Evolutionary conservation across 2,888 invertebrate genomes (phyloP), one percentile per base, ranked within the genome.

Genomic region (Azorinus chamasolen): DNA sequence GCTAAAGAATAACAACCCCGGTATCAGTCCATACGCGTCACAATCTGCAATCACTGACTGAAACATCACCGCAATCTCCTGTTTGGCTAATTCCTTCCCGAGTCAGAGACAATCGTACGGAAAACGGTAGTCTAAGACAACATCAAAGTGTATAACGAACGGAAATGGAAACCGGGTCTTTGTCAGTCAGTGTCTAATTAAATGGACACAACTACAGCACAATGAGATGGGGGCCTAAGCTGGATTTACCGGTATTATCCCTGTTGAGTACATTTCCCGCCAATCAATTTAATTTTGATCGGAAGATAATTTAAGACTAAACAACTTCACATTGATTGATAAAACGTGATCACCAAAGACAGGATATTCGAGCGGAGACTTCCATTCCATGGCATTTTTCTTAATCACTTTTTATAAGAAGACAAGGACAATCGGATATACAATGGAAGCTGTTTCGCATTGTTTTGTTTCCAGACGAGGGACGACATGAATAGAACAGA

Each of bases 241-340:
- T 68, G 79, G 79, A 71, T 79, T 75, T 68, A 54, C 55, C 61
- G 71, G 79, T 61, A 71, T 79, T 79, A 72, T 71, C 79, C 70
- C 55, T 68, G 64, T 79, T 79, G 75, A 79, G 66, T 75, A 79
- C 79, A 79, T 79, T 79, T 79, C 68, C 69, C 79, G 72, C 72
- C 79, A 71, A 79, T 79, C 79, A 79, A 79, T 75, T 75, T 75
- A 79, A 79, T 75, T 79, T 79, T 79, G 75, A 79, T 79, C 64
- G 59, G 61, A 43, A 68, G 72, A 75, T 72, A 72, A 79, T 72
- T 79, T 79, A 58, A 73, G 71, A 71, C 70, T 71, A 65, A 76
- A 65, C 76, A 62, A 61, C 51, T 65, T 57, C 16, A 22, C 32
- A 37, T 61, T 76, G 65, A 71, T 71, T 76, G 74, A 74, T 69